Percentiles rank a stretch among this genome's conserved stretches.
phyloP scores from a whole-genome alignment of 2,888 invertebrate species.

The Danaus chrysippus region DNA sequence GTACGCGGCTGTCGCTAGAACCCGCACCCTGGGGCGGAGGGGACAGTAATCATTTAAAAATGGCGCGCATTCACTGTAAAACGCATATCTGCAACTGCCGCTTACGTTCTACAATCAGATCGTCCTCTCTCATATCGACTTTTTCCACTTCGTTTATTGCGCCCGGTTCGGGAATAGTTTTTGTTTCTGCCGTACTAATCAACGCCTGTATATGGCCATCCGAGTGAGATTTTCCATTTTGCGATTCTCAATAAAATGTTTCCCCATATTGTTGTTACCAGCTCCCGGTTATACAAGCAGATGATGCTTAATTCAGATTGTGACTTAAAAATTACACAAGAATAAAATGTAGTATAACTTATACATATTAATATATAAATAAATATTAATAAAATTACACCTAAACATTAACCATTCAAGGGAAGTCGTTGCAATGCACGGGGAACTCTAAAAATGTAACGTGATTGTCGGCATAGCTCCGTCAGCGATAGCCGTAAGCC shows the following conservation, averaged over 20 bases:
- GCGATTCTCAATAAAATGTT: slow-evolving; percentile 40
- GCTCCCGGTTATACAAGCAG: slow-evolving; percentile 30
- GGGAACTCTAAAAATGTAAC: slow-evolving; percentile 21
- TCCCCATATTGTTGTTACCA: slow-evolving; percentile 34
- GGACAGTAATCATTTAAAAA: slow-evolving; percentile 65
- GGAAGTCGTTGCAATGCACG: neutral
- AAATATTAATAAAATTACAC: neutral
- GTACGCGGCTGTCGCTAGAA: slow-evolving; percentile 32
- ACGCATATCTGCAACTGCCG: slow-evolving; percentile 70
- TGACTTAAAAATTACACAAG: slow-evolving; percentile 14
- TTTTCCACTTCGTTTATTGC: slow-evolving; percentile 75
- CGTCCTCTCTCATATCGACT: slow-evolving; percentile 68
- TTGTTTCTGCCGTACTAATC: slow-evolving; percentile 73
- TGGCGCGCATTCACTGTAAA: slow-evolving; percentile 63
- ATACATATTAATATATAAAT: no score
- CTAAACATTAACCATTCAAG: neutral
- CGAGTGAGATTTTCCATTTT: slow-evolving; percentile 46
- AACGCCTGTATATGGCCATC: slow-evolving; percentile 63
- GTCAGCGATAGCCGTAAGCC: slow-evolving; percentile 28
- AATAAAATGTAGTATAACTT: no score
- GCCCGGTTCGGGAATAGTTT: slow-evolving; percentile 72
- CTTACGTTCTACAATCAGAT: slow-evolving; percentile 70
- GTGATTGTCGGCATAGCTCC: slow-evolving; percentile 28
- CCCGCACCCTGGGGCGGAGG: slow-evolving; percentile 35
- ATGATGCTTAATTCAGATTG: slow-evolving; percentile 31